Evolutionary conservation across 2,888 invertebrate genomes (phyloP).

Genomic region (Eupsilia transversa): DNA sequence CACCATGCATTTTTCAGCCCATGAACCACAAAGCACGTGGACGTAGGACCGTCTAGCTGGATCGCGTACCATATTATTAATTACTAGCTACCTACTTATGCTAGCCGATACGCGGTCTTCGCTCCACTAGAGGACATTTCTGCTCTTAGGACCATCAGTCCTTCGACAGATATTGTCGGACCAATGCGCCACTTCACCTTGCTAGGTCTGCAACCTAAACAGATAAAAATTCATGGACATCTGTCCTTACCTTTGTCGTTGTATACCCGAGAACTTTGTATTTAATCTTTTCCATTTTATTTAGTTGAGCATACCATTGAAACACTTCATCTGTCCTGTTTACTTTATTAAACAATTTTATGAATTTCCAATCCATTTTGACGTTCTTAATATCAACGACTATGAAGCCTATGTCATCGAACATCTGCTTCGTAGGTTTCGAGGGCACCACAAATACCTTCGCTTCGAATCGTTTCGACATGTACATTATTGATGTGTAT

Average conservation of each 20-base stretch:
- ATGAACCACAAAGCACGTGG: neutral
- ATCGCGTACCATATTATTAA: neutral
- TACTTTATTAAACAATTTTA: constrained; percentile 61
- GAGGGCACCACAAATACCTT: constrained; percentile 77
- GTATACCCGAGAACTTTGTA: constrained; percentile 79
- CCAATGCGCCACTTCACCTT: neutral
- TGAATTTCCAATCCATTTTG: constrained; percentile 63
- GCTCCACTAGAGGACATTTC: neutral
- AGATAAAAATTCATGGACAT: neutral
- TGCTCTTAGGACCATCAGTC: neutral
- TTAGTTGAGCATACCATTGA: constrained; percentile 73
- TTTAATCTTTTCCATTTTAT: constrained; percentile 38
- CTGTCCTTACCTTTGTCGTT: constrained; percentile 68
- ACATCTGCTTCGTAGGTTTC: constrained; percentile 72
- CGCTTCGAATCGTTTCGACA: constrained; percentile 56
- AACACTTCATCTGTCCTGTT: constrained; percentile 76
- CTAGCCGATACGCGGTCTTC: neutral
- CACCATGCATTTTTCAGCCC: too few relatives aligned
- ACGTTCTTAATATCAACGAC: constrained; percentile 65
- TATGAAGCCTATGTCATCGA: constrained; percentile 81
- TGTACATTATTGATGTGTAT: constrained; percentile 74
- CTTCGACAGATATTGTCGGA: too few relatives aligned
- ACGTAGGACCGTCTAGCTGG: neutral
- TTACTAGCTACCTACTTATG: neutral
- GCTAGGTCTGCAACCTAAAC: neutral